Evolutionary conservation across 2,113 vertebrate species (phyloP), one percentile per base, ranked within the genome.

Genomic region (Ceyx cyanopectus): DNA sequence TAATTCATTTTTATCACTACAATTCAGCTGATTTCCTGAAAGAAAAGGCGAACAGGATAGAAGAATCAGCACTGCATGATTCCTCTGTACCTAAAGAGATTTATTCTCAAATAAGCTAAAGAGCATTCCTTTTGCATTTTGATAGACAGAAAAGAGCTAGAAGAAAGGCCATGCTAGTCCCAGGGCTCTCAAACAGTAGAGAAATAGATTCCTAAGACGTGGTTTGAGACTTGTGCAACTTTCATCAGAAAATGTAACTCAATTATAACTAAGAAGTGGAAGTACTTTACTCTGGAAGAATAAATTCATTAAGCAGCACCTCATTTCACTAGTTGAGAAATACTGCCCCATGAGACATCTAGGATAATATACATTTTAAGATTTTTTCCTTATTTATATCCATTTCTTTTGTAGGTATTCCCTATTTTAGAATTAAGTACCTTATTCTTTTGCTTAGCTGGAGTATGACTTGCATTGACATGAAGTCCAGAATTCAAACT

Each of bases 1-100:
- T 95, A 92, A 87, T 43, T 95, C 66, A 87, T 76, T 95, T 95
- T 94, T 95, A 91, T 85, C 72, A 66, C 63, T 66, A 46, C 27
- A 69, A 3, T 54, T 91, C 87, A 72, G 74, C 50, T 91, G 78
- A 87, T 79, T 84, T 89, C 56, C 94, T 80, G 46, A 89, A 7
- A 22, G 67, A 46, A 91, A 85, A 93, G 48, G 70, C 73, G 85
- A 95, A 69, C 5, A 6, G 43, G 37, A 43, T 10, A 81, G 70
- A 82, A 73, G 63, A 85, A 80, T 87, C 63, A 70, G 22, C 30
- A n/a, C 24, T 54, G 27, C 7, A 23, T 29, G 81, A 88, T 78
- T 77, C 40, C 22, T 81, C 37, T 63, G 14, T 41, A 82, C 41
- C 58, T 82, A 69, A 76, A 75, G 56, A 81, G 63, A 80, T 89